Conservation (phyloP, 2,797 vertebrate genomes). For the Galaxias olidus region DNA sequence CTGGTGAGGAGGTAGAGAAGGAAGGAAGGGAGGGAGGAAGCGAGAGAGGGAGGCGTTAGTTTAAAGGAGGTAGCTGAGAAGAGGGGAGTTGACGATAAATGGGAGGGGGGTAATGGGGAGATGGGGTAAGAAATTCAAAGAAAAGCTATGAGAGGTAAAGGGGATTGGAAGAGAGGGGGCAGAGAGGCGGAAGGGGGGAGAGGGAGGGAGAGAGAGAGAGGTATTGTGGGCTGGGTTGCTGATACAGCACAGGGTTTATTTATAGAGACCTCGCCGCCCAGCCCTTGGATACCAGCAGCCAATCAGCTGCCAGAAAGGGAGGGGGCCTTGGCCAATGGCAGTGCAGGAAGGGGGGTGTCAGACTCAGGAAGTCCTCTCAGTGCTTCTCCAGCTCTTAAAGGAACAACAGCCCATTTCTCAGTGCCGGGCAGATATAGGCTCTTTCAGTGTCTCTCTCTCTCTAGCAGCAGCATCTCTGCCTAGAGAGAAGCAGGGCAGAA, state of each 20-base stretch:
- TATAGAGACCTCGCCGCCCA: slow-evolving; percentile 83
- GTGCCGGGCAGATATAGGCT: slow-evolving; percentile 62
- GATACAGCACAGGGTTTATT: slow-evolving; percentile 88
- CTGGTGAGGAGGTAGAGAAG: not conserved
- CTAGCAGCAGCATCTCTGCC: slow-evolving; percentile 47
- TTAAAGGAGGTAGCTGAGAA: too few species aligned
- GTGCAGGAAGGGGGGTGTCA: slow-evolving; percentile 67
- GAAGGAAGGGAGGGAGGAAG: not conserved
- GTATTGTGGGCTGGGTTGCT: slow-evolving; percentile 79
- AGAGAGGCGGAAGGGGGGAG: slow-evolving; percentile 40
- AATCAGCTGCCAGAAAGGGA: slow-evolving; percentile 76
- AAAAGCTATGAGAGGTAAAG: not conserved
- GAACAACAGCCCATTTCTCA: slow-evolving; percentile 67
- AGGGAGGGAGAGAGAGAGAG: slow-evolving; percentile 45
- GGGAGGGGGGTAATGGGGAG: not conserved
- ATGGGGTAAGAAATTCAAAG: not conserved
- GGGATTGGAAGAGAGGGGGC: slow-evolving; percentile 5
- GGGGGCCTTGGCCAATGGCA: slow-evolving; percentile 72
- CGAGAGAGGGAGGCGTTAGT: not conserved
- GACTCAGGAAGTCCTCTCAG: slow-evolving; percentile 79
- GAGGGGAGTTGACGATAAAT: too few species aligned
- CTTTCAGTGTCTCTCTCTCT: slow-evolving; percentile 30
- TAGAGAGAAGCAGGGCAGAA: slow-evolving; percentile 45
- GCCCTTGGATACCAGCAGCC: slow-evolving; percentile 85
- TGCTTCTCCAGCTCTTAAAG: slow-evolving; percentile 78